A percentile compares a stretch with the other conserved stretches of the same genome.
Evolutionary conservation across 2,113 vertebrate genomes (phyloP).

Genomic region (Myotis yumanensis): DNA sequence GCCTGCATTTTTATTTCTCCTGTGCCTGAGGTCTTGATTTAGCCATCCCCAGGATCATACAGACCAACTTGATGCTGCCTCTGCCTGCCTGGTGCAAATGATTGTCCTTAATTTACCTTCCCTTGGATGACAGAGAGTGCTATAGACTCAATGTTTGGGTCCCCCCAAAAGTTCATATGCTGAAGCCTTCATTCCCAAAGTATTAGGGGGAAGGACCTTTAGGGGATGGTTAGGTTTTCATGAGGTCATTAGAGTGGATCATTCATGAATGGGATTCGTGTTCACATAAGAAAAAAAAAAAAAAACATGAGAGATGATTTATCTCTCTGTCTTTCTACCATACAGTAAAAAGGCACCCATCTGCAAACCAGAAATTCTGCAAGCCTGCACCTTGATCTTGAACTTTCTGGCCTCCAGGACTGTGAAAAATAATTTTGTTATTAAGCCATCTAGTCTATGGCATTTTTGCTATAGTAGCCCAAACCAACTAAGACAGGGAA

Average conservation of each 20-base stretch:
- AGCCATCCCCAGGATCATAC: neutral
- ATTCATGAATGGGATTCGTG: too few relatives aligned
- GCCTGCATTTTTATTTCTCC: accelerated
- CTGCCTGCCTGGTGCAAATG: neutral
- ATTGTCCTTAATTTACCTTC: neutral
- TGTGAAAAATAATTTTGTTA: neutral
- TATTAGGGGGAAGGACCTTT: too few relatives aligned
- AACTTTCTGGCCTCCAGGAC: neutral
- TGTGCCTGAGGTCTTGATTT: neutral
- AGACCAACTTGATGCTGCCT: neutral
- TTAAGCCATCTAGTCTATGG: neutral
- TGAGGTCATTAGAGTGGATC: neutral
- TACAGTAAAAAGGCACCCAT: neutral
- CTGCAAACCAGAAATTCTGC: accelerated
- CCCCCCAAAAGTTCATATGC: neutral
- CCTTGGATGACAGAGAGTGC: too few relatives aligned
- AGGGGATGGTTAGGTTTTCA: neutral
- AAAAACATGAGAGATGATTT: neutral
- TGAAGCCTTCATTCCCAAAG: neutral
- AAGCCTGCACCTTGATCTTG: neutral
- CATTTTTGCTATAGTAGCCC: neutral
- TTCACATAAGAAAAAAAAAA: neutral
- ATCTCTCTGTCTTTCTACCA: neutral
- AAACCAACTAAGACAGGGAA: neutral
- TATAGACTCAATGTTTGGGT: neutral